Conservation (phyloP, 2,113 vertebrate genomes). For the Damaliscus lunatus region DNA sequence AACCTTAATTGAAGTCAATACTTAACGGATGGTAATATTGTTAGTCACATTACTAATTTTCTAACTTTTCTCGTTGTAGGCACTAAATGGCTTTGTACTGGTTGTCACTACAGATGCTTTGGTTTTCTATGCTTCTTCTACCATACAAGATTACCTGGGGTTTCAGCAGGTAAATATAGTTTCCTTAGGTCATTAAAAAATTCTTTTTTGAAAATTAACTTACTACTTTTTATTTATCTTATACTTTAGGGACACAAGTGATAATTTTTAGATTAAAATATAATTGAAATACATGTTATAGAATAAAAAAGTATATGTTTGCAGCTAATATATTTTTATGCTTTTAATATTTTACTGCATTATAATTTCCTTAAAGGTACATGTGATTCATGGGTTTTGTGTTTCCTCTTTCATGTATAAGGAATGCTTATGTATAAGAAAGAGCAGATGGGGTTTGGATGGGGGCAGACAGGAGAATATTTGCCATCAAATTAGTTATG, state of each 20-base stretch:
- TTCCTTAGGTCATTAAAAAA: neutral
- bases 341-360: neutral
- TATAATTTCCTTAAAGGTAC: neutral
- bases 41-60: neutral
- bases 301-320: neutral
- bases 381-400: neutral
- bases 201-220: neutral
- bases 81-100: slow-evolving; percentile 88
- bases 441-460: neutral
- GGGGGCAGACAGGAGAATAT: neutral
- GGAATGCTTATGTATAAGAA: neutral
- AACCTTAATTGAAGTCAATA: neutral
- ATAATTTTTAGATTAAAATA: neutral
- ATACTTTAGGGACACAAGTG: neutral
- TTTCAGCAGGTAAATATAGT: slow-evolving; percentile 85
- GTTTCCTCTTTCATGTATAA: neutral
- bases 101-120: slow-evolving; percentile 86
- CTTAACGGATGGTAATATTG: neutral
- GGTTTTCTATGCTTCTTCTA: slow-evolving; percentile 88
- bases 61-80: slow-evolving; percentile 75
- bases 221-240: neutral
- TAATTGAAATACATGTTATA: neutral
- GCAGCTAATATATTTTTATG: neutral
- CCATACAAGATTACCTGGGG: slow-evolving; percentile 89
- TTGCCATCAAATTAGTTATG: neutral